These are phyloP conservation scores for Tiliacea citrago DNA, from an alignment of 2,888 invertebrate genomes.

Conservation along the genomic window DNA sequence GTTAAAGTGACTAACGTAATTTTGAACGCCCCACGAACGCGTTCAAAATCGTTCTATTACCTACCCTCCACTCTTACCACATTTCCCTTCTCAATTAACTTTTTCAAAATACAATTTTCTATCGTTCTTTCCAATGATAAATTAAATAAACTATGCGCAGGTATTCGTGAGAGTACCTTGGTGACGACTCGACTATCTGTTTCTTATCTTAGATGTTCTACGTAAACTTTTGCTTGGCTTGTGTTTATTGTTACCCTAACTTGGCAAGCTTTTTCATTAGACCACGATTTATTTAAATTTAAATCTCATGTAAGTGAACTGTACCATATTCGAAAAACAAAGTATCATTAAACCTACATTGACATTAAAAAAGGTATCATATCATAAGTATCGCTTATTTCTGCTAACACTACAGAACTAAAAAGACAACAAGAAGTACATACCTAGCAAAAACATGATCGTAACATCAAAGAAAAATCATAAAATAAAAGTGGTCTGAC, in stretches of 20 bases:
- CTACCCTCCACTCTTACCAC: too few relatives aligned
- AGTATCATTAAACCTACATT: background rate
- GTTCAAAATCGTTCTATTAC: background rate
- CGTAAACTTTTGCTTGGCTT: background rate
- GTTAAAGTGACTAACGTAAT: background rate
- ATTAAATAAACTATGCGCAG: background rate
- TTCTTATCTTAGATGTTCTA: background rate
- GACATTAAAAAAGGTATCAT: background rate
- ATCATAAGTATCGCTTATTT: background rate
- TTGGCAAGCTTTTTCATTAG: background rate
- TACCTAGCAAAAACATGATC: background rate
- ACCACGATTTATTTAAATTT: background rate
- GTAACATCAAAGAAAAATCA: slow-evolving; percentile 23
- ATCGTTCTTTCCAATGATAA: too few relatives aligned
- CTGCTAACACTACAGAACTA: background rate
- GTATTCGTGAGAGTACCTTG: too few relatives aligned
- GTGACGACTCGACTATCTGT: too few relatives aligned
- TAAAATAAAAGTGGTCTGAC: slow-evolving; percentile 28
- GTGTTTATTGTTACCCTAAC: background rate
- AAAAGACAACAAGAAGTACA: background rate
- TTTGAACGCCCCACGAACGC: background rate
- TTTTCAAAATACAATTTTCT: background rate
- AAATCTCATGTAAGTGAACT: background rate
- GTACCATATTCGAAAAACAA: background rate
- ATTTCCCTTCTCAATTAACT: background rate